Percentiles rank a stretch among this genome's conserved stretches.
phyloP scores from a whole-genome alignment of 2,888 invertebrate genomes.

The Graphium colonna region DNA sequence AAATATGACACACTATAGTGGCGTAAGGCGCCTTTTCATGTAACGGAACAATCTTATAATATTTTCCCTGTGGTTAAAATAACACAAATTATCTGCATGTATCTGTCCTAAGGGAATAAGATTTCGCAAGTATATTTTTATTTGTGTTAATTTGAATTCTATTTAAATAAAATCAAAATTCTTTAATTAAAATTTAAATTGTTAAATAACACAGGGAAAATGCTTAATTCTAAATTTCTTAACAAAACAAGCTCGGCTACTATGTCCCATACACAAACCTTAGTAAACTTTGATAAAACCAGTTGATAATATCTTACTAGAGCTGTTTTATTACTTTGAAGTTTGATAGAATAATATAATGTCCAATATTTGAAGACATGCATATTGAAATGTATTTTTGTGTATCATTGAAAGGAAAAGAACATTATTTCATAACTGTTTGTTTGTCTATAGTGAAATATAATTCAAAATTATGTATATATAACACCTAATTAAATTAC shows the following conservation, averaged over 20 bases:
- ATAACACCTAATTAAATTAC: too few relatives aligned
- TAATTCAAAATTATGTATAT: too few relatives aligned
- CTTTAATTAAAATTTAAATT: slow-evolving; percentile 19
- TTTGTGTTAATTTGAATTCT: too few relatives aligned
- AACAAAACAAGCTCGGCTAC: slow-evolving; percentile 37
- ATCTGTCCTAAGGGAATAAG: slow-evolving; percentile 28
- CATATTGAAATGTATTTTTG: neutral
- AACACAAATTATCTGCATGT: neutral
- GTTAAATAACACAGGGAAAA: slow-evolving; percentile 61
- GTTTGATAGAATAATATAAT: neutral
- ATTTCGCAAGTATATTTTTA: slow-evolving; percentile 35
- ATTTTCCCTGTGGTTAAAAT: slow-evolving; percentile 49
- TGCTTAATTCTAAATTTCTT: slow-evolving; percentile 36
- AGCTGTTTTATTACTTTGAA: neutral
- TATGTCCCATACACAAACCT: slow-evolving; percentile 44
- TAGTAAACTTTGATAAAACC: slow-evolving; percentile 16
- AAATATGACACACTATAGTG: slow-evolving; percentile 75
- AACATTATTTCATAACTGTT: too few relatives aligned
- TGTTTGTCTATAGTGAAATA: too few relatives aligned
- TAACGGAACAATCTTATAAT: slow-evolving; percentile 43
- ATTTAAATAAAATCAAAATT: too few relatives aligned
- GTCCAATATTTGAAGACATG: neutral
- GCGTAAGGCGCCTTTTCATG: slow-evolving; percentile 49
- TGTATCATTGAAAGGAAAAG: too few relatives aligned
- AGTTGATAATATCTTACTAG: too few relatives aligned